Evolutionary conservation across 2,888 invertebrate species (phyloP), one percentile per base, ranked within the genome.

Genomic region (Thumatha senex): DNA sequence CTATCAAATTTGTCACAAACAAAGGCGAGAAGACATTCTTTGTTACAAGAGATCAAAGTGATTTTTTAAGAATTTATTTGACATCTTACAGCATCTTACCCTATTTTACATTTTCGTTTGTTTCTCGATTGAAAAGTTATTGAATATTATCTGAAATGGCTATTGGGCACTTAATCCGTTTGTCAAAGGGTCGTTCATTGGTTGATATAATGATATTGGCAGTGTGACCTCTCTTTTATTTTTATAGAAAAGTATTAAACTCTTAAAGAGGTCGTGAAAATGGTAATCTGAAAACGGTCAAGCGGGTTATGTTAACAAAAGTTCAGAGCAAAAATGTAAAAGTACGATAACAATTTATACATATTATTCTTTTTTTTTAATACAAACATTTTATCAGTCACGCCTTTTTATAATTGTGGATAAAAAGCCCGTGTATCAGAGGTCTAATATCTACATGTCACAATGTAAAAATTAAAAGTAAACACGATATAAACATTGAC

Each of bases 151-250:
- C 24, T 46, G 43, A 41, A 40, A 49, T 51, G 49, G 46, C 56
- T 60, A 18, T 59, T 51, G 48, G 45, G 18, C 29, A 47, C 46
- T 48, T 69, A 69, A 67, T 63, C 56, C 49, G 55, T 57, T 63
- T 54, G 47, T 53, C 51, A 31, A 45, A 54, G 58, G 48, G 54
- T 56, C 60, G 54, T 51, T 55, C 57, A 60, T 57, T 61, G 62
- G 53, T 56, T 61, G n/a, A 49, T 38, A 40, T 59, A 59, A 54
- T 56, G 52, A 58, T 54, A 61, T 65, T 58, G 55, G 54, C 42
- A 46, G 46, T 47, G 13, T 34, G 41, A 33, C 40, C 38, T 42
- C 40, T 43, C n/a, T 24, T 33, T 41, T 33, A 42, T 41, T 54
- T 51, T 36, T 40, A 61, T 38, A 31, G 46, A 5, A 24, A 24